Conservation (phyloP, 2,797 vertebrate genomes). For the Labeo calbasu region DNA sequence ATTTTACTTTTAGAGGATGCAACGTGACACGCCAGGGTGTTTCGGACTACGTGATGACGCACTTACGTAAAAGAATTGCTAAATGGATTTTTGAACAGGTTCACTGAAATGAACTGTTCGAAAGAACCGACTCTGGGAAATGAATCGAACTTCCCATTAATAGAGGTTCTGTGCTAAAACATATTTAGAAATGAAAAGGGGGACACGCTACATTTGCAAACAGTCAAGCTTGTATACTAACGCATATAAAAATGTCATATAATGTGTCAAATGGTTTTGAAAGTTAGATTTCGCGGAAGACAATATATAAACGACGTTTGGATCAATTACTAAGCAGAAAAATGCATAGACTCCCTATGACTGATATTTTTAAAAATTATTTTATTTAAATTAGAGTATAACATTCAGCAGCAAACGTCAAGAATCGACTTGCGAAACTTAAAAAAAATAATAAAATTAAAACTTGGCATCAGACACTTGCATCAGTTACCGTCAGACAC, state of each 20-base stretch:
- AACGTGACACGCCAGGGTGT: too few species aligned
- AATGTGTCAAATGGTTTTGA: neutral
- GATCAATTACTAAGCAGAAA: neutral
- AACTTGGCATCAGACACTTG: constrained; percentile 16
- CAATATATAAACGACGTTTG: neutral
- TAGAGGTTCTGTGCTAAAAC: neutral
- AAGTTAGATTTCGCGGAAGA: neutral
- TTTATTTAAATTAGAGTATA: neutral
- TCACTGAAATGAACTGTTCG: constrained; percentile 1
- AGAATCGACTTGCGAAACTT: neutral
- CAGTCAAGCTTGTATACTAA: neutral
- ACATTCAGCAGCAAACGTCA: neutral
- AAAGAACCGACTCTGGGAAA: constrained; percentile 10
- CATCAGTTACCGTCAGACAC: constrained; percentile 30
- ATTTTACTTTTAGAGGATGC: neutral
- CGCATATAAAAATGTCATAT: neutral
- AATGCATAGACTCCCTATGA: neutral
- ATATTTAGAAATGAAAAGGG: neutral
- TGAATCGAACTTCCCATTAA: neutral
- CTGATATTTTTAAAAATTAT: neutral
- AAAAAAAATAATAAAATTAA: neutral
- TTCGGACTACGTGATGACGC: neutral
- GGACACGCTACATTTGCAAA: neutral
- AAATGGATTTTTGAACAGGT: neutral
- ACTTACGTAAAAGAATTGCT: neutral